Base-by-base conservation (phyloP, 2,888 invertebrate genomes). In the Phortica magna region DNA sequence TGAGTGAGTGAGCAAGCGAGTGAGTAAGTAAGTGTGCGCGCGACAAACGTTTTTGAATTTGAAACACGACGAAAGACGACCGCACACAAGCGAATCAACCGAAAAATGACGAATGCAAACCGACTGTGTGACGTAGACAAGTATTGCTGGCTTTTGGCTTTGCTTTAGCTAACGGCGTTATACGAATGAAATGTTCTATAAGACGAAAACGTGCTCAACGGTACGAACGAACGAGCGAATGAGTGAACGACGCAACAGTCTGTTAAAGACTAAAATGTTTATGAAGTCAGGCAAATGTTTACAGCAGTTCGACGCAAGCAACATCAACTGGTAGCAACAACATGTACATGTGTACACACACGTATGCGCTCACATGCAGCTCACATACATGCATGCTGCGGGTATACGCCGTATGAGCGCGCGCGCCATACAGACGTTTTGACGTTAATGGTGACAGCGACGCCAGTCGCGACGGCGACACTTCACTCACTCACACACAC, bases 171-270 rank as follows among this genome's bases (percentile, higher is more conserved):
- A 12, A 48, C 48, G 48, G 14, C 48, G 48, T n/a, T n/a, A 48
- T 12, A 48, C 48, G 48, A 48, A 48, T 48, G 48, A 4, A 48
- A 48, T 48, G 48, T 48, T 6, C 5, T 9, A 48, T 2, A 9
- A 48, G 10, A 48, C 48, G 48, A n/a, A 48, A 48, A 9, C 10
- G 43, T 76, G 79, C 68, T 55, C 73, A 74, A 68, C 83, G 90
- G 89, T 89, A 89, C 91, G 89, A 91, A 90, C 91, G 91, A 91
- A 88, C 90, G 91, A 91, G 89, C 91, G 91, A 91, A 87, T 85
- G 84, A 90, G 89, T 85, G 79, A 73, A 82, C 80, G 75, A 83
- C 87, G 89, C 88, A 84, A 84, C 87, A 76, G 81, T 82, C 76
- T 75, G 75, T 57, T 76, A 77, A 77, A 74, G 74, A 73, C 67